phyloP scores from a whole-genome alignment of 1,140 invertebrate species.

The Paraescarpia echinospica region DNA sequence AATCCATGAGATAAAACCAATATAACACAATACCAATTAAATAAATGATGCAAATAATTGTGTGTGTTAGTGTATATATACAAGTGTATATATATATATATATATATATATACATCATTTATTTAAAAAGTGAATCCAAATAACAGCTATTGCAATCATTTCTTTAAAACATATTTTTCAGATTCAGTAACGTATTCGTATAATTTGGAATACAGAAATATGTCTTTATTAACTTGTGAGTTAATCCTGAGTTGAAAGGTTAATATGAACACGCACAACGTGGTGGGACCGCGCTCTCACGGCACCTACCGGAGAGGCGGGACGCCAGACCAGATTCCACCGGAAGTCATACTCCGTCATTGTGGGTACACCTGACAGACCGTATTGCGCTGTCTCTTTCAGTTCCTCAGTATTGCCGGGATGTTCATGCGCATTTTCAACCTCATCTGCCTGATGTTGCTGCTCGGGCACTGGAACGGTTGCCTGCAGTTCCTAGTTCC shows the following conservation, averaged over 20 bases:
- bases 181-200: no score
- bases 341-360: neutral
- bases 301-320: neutral
- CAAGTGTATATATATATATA: no score
- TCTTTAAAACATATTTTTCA: no score
- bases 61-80: no score
- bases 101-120: no score
- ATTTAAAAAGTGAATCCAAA: no score
- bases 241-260: neutral
- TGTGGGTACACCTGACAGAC: neutral
- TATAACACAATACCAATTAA: no score
- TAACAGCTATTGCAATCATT: no score
- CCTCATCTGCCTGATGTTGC: conserved; percentile 98
- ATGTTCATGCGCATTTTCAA: conserved; percentile 99
- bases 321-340: neutral
- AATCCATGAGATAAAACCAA: no score
- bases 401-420: conserved; percentile 99
- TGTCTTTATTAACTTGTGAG: no score
- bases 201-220: neutral
- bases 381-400: conserved; percentile 56
- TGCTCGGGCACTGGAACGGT: conserved; percentile 97
- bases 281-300: neutral
- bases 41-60: no score
- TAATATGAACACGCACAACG: neutral
- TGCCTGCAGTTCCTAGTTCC: conserved; percentile 98